Base-by-base conservation (phyloP, 2,888 invertebrate species). In the Tribolium freemani region DNA sequence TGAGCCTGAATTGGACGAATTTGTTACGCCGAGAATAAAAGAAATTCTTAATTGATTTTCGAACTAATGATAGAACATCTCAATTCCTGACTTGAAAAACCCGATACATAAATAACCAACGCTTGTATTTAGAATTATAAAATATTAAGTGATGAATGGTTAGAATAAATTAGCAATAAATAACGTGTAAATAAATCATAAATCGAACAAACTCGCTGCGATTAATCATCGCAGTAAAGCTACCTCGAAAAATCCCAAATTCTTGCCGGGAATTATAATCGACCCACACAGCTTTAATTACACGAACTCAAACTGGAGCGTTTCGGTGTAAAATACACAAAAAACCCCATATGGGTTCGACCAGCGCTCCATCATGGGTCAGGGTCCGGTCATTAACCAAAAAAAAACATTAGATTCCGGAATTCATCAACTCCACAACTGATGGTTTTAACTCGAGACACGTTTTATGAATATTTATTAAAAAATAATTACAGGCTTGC, bases 341-440 rank as follows among this genome's bases (percentile, higher is more conserved):
- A 56, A 57, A 67, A 57, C 57, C 30, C 48, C 66, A 9, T 5
- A n/a, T 30, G 38, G n/a, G 48, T 67, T 53, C 48, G 56, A 61
- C 50, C 57, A 8, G 44, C 8, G 38, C 56, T 68, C 64, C 66
- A 69, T 71, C 67, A 60, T 63, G 69, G 76, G 76, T 75, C 75
- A 73, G 63, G 68, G 72, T 64, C 76, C 73, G 57, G 64, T 75
- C 73, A 73, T 76, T 76, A 76, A 64, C 61, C 60, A 74, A 77
- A 75, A 64, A 63, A 75, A 76, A 75, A 74, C 75, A 75, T 76
- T 76, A 76, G 69, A 75, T 72, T 74, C 74, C 77, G 73, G 72
- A 74, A 77, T 75, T 72, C 75, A 75, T 76, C 74, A 74, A 73
- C 61, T 71, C 68, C 54, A 48, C 72, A 69, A 72, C 72, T 63